Base-by-base conservation (phyloP, 2,113 vertebrate species). In the Tinamus guttatus region DNA sequence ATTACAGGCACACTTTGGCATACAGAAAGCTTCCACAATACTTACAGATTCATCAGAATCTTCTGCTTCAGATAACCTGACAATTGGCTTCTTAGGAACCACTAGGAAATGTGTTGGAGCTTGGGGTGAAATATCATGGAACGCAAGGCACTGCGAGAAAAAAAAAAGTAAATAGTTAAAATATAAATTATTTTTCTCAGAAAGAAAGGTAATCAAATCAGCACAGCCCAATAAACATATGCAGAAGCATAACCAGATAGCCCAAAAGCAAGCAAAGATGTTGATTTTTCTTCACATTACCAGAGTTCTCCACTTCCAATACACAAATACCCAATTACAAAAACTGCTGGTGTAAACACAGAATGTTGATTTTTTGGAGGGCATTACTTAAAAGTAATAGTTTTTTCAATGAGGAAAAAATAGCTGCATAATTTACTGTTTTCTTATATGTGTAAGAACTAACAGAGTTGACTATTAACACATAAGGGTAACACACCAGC, bases 31-130 rank as follows among this genome's bases (percentile, higher is more conserved):
- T 82, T 88, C n/a, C 52, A 34, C 30, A 79, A 32, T 95, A 98
- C 99, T 99, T 98, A 99, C 99, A 80, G 96, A 98, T 93, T 98
- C 98, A 97, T 99, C 99, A 20, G 94, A 79, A 4, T 99, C 99
- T 89, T 99, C 98, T 12, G 97, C 99, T 95, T 98, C 97, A 38
- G 99, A 99, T 81, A 99, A 97, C 40, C 98, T 98, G 65, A 98
- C 59, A 83, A 99, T 99, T 43, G 98, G 98, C 93, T 99, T 99
- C 97, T 98, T 99, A 11, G 99, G 99, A 80, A 99, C 98, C 28
- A 99, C 99, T 41, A 99, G 97, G 96, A 99, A 99, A 97, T 99
- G 99, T 32, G 98, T 99, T 64, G 99, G 99, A 75, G 99, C 99
- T 97, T 99, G 99, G 40, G 99, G 99, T 68, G 98, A 94, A 90